Evolutionary conservation across 2,113 vertebrate genomes (phyloP), one percentile per base, ranked within the genome.

Genomic region (Seriola aureovittata): DNA sequence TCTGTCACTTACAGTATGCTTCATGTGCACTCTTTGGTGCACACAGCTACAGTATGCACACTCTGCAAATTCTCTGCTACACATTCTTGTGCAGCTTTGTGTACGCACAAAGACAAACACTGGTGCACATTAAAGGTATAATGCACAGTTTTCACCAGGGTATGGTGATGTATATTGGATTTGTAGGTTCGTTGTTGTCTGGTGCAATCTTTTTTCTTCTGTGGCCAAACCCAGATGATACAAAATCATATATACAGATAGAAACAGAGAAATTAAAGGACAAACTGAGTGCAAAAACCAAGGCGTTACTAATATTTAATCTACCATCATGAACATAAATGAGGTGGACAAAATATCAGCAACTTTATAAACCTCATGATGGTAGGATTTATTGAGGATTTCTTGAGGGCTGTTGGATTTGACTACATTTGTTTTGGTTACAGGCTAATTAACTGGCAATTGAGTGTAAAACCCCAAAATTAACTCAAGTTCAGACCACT

Each of bases 1-100:
- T 73, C 72, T 73, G 82, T 84, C 84, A 50, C 67, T 81, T 73
- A 48, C 80, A 78, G 78, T 75, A 80, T 62, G 83, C 67, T 71
- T 74, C 19, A 6, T 0, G 62, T 46, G 58, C 66, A 64, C 68
- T 70, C 9, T 5, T 46, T 62, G 9, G 75, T 44, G 38, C 48
- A 64, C 25, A 44, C 19, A 50, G 59, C 54, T 40, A 48, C 67
- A 36, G 52, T 36, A 4, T 66, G 59, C 74, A 63, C 44, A 66
- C 42, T 36, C 71, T 48, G 44, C 65, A 78, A 5, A 73, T 50
- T 38, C 71, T 66, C 9, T 0, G 7, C 21, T 32, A 21, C n/a
- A 0, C 65, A 66, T 25, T 73, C n/a, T 17, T 57, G 4, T 46
- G 12, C 1, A 19, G 46, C 17, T 48, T 52, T 52, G n/a, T 12